Conservation (phyloP, 92 coral and sea anemone species). For the Epizoanthus fatuus region DNA sequence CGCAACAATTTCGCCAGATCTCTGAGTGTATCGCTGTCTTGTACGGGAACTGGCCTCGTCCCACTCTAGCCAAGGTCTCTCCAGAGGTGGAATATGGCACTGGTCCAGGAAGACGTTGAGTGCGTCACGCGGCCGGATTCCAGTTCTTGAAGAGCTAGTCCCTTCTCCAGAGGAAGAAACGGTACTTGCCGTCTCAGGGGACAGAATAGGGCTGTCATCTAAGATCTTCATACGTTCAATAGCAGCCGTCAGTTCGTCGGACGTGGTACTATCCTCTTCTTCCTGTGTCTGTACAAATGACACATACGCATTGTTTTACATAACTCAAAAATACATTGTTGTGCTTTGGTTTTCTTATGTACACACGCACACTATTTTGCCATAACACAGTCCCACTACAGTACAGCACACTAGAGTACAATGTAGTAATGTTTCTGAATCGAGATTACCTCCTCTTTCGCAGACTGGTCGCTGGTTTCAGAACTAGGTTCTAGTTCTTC, state of each 20-base stretch:
- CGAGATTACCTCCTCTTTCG: conserved; percentile 24
- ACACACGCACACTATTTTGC: no score
- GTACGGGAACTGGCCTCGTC: conserved; percentile 52
- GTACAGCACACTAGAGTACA: no score
- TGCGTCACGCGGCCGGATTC: background rate
- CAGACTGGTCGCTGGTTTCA: conserved; percentile 6
- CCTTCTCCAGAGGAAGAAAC: conserved; percentile 20
- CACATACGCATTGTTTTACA: background rate
- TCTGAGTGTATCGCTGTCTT: conserved; percentile 34
- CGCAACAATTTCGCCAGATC: conserved; percentile 46
- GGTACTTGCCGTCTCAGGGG: conserved; percentile 47
- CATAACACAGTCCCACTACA: no score
- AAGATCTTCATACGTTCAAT: conserved; percentile 15
- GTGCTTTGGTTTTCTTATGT: no score
- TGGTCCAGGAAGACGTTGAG: conserved; percentile 40
- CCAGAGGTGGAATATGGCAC: conserved; percentile 38
- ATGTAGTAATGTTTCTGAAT: no score
- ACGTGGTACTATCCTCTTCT: conserved; percentile 19
- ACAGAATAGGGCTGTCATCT: conserved; percentile 43
- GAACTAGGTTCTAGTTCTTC: conserved; percentile 15
- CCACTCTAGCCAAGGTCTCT: conserved; percentile 65
- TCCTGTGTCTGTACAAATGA: background rate
- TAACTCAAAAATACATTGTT: no score
- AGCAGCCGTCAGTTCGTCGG: conserved; percentile 39
- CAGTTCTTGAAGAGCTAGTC: no score